Base-by-base conservation (phyloP, 2,797 vertebrate species). In the Allochrocebus solatus region DNA sequence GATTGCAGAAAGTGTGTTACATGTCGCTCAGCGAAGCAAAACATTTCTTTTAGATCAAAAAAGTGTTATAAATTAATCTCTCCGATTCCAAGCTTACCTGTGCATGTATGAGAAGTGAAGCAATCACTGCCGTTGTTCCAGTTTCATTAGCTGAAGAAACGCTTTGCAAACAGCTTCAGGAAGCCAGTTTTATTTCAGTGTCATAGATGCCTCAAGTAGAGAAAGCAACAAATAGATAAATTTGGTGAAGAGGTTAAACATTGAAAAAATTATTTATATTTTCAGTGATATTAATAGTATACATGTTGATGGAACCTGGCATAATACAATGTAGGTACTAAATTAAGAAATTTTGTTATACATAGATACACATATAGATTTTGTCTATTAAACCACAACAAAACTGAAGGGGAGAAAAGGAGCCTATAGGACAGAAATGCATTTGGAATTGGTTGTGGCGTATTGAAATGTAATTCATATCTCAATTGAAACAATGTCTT, bases 121-220 rank as follows among this genome's bases (percentile, higher is more conserved):
- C 50, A 12, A 22, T 43, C 48, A 0, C 1, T 1, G 8, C 22
- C 39, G 0, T 3, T 7, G 43, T 13, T 43, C 41, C 6, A 33
- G 17, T 21, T 22, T n/a, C 76, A 33, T 26, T 14, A 55, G 78
- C 78, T 55, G 50, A 26, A 53, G 78, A 26, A 36, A 80, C 7
- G 9, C 78, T 80, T 55, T 24, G 12, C 33, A 24, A 36, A 55
- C 13, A 24, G 78, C 78, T 36, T 22, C n/a, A 55, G 50, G n/a
- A 36, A 22, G 22, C 22, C 48, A 26, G 22, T 24, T 55, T 55
- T 36, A 36, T 39, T 26, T 39, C 78, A 36, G 48, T 36, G 12
- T 26, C 21, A 16, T 55, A 55, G 33, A 26, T 26, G 21, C 22
- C n/a, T 55, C 36, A 43, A 43, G 55, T 26, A 76, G 36, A 88